These are phyloP conservation scores for Anastatus disparis DNA, from an alignment of 1,140 invertebrate genomes.

Conservation along the genomic window DNA sequence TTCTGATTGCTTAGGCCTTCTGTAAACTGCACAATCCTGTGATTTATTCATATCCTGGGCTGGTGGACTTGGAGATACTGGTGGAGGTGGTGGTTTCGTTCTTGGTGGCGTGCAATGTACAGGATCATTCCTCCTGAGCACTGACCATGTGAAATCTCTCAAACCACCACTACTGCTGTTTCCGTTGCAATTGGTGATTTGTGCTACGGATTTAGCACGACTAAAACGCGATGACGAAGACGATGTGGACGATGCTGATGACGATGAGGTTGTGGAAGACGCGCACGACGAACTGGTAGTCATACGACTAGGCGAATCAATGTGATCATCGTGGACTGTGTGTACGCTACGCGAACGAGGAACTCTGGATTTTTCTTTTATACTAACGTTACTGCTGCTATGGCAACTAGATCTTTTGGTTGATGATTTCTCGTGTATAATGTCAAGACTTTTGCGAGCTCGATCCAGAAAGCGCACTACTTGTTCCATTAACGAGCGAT, in stretches of 20 bases:
- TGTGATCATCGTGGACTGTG: conserved; percentile 50
- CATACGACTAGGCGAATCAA: conserved; percentile 30
- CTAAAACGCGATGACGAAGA: conserved; percentile 53
- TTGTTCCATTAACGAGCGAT: conserved; percentile 81
- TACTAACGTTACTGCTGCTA: too few species aligned
- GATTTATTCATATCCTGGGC: conserved; percentile 49
- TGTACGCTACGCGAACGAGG: conserved; percentile 62
- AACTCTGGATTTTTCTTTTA: conserved; percentile 15
- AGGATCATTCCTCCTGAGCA: conserved; percentile 59
- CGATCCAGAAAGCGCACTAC: conserved; percentile 79
- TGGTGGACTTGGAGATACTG: background rate
- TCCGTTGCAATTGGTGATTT: conserved; percentile 52
- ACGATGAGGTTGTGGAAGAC: conserved; percentile 40
- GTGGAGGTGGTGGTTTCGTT: conserved; percentile 21
- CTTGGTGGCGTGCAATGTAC: conserved; percentile 49
- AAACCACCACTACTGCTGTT: background rate
- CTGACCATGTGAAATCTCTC: conserved; percentile 62
- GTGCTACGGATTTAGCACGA: conserved; percentile 61
- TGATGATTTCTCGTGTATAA: conserved; percentile 58
- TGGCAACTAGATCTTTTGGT: conserved; percentile 10
- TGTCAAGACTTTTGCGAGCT: conserved; percentile 74
- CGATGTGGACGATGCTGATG: conserved; percentile 39
- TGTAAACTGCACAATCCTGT: conserved; percentile 50
- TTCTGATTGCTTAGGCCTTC: conserved; percentile 52
- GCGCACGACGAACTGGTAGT: conserved; percentile 42